Evolutionary conservation across 2,888 invertebrate species (phyloP).

Genomic region (Barypeithes pellucidus): DNA sequence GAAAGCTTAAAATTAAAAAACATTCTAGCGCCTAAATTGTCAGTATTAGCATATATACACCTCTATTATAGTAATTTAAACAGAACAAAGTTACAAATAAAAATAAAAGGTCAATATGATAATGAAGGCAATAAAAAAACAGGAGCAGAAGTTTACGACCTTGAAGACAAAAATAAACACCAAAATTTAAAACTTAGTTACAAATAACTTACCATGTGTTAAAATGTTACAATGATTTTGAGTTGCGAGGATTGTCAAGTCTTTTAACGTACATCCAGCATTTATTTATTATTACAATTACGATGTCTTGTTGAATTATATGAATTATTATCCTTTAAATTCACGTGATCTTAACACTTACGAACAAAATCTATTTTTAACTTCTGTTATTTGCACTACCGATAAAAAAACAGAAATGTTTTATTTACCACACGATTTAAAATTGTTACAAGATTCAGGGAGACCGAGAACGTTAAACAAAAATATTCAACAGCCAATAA

Average conservation of each 20-base stretch:
- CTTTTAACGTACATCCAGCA: constrained; percentile 48
- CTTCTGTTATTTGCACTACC: constrained; percentile 59
- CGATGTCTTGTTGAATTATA: constrained; percentile 42
- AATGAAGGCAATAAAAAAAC: constrained; percentile 27
- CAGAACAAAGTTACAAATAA: constrained; percentile 18
- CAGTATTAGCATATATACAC: constrained; percentile 4
- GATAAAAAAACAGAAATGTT: constrained; percentile 58
- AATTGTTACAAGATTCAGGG: constrained; percentile 28
- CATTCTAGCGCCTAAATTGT: not conserved
- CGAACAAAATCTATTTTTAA: constrained; percentile 58
- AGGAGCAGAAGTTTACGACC: constrained; percentile 42
- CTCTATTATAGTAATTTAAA: not conserved
- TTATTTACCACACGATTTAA: constrained; percentile 53
- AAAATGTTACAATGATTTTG: constrained; percentile 44
- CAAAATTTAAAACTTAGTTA: constrained; percentile 30
- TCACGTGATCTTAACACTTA: constrained; percentile 57
- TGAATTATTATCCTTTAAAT: constrained; percentile 47
- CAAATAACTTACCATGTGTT: constrained; percentile 56
- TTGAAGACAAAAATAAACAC: constrained; percentile 52
- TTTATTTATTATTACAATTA: constrained; percentile 41
- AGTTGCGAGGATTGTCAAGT: constrained; percentile 41
- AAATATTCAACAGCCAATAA: constrained; percentile 22
- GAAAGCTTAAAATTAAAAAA: too few species aligned
- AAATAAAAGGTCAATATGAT: constrained; percentile 37
- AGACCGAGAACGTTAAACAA: not conserved